Evolutionary conservation across 92 coral and sea anemone genomes (phyloP).

Genomic region (Palythoa caribaeorum): DNA sequence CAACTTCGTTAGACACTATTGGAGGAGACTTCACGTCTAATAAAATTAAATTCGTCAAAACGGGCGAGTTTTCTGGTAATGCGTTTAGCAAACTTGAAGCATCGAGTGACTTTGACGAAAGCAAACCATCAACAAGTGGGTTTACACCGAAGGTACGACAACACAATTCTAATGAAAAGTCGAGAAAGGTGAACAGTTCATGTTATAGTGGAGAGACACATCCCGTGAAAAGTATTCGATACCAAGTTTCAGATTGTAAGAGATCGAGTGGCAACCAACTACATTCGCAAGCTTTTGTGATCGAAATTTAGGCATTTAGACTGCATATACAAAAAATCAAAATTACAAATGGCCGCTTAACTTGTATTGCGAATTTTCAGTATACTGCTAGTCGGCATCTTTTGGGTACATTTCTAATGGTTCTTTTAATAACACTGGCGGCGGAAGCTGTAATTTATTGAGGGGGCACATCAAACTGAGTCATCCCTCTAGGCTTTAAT

Average conservation of each 20-base stretch:
- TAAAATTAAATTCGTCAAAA: background rate
- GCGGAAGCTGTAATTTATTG: no score
- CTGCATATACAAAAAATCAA: background rate
- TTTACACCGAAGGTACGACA: background rate
- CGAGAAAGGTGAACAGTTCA: background rate
- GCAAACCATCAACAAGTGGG: constrained; percentile 36
- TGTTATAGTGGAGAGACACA: background rate
- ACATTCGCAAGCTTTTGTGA: constrained; percentile 5
- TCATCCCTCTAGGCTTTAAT: no score
- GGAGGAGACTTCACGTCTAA: constrained; percentile 8
- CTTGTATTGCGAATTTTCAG: no score
- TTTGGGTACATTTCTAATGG: no score
- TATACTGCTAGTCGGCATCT: no score
- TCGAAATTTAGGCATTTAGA: constrained; percentile 17
- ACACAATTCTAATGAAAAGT: background rate
- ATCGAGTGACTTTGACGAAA: constrained; percentile 20
- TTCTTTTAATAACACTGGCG: no score
- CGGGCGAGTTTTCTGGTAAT: background rate
- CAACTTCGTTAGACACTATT: background rate
- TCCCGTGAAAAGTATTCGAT: background rate
- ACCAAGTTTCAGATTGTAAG: background rate
- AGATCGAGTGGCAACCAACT: background rate
- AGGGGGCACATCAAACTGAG: no score
- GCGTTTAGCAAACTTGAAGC: background rate
- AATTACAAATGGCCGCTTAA: no score